Base-by-base conservation (phyloP, 1,140 invertebrate genomes). In the Trichonephila inaurata region DNA sequence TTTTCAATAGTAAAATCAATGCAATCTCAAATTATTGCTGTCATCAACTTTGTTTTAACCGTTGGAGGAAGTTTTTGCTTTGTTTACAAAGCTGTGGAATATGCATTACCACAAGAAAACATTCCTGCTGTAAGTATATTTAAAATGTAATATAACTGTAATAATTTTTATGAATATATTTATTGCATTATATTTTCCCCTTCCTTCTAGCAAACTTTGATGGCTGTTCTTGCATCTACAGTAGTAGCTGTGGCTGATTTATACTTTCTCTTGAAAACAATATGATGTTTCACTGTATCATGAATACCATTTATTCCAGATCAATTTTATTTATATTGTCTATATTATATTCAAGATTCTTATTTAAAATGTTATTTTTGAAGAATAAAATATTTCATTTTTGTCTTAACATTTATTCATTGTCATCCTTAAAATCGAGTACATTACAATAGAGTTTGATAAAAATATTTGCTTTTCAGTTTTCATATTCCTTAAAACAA, bases 1-100 rank as follows among this genome's bases (percentile, higher is more conserved):
- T 72, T 85, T 72, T 86, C 82, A 24, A 60, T 24, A 93, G 92
- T 94, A 19, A 33, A 66, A 21, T 60, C 77, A 64, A 88, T 90
- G 14, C 24, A 77, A 28, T 94, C 88, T 69, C 93, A 94, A 77
- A 60, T 94, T 24, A 94, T 91, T 66, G 94, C 94, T 82, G 66
- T 94, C 14, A 83, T 95, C 19, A 95, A 95, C 87, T 94, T 89
- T 62, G 44, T 95, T 10, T n/a, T 95, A 16, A 90, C 94, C 24
- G 87, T 95, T 82, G 92, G 66, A 72, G 94, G 94, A 18, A 94
- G 85, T 44, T 95, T 95, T 83, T 85, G 92, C 60, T 95, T 95
- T 89, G 83, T 69, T 82, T 95, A 89, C 60, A 95, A 95, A 87
- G 94, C 94, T 16, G 94, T 94, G 21, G 94, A 95, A 89, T 95